Base-by-base conservation (phyloP, 2,797 vertebrate genomes). In the Erpetoichthys calabaricus region DNA sequence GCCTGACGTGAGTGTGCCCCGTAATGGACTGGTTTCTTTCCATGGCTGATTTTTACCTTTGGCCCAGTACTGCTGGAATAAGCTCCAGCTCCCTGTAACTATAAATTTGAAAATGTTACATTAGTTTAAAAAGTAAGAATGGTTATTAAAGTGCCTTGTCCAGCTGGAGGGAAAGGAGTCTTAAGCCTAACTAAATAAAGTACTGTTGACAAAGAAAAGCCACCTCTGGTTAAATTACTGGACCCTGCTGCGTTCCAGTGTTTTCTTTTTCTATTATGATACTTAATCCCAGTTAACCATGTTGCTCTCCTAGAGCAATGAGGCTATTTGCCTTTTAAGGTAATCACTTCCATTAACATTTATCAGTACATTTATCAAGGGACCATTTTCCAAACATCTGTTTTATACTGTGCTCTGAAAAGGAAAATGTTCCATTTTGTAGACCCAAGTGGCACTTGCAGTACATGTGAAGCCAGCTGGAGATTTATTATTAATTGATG, bases 341-440 rank as follows among this genome's bases (percentile, higher is more conserved):
- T 80, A 84, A 82, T 77, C 75, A 68, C 75, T 72, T 82, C 78
- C 80, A 85, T 85, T 82, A 81, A 74, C 71, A 76, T 80, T 85
- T 77, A 80, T 79, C 78, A 79, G 75, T 64, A 64, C 56, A 54
- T 67, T 73, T 70, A 70, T 78, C 70, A 53, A 70, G 80, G 75
- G 76, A 80, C 68, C 76, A 79, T 76, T 82, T 81, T 76, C 70
- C 68, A 68, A 70, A 78, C 77, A 78, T 81, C 77, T 79, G 78
- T 73, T 82, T 73, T 70, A 72, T 67, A 58, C 69, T 65, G 65
- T 67, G 63, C 63, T 60, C 71, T 79, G 72, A 75, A 77, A 78
- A 73, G 70, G 68, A 63, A 68, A 67, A 71, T 70, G 68, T 63
- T 78, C 70, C 69, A 67, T 57, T 67, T 59, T 45, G 59, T 62